Percentiles rank a stretch among this genome's conserved stretches.
These are phyloP conservation scores for Campylorhamphus procurvoides DNA, from an alignment of 2,113 vertebrate genomes.

Conservation along the genomic window DNA sequence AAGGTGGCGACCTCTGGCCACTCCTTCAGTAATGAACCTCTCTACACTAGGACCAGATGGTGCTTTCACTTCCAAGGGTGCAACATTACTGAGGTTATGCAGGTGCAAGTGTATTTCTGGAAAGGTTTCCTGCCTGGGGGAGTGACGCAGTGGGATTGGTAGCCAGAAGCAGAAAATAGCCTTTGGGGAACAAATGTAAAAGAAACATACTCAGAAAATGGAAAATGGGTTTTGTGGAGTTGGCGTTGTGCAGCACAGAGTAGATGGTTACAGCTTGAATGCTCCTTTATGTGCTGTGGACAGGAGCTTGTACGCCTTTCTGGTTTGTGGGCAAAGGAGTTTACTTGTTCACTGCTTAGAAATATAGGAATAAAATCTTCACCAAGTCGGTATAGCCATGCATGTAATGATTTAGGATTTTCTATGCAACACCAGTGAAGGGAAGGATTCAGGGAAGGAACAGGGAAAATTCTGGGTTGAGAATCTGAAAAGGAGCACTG, in stretches of 20 bases:
- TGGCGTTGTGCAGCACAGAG: neutral
- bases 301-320: neutral
- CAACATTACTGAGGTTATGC: constrained; percentile 16
- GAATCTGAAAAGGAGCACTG: constrained; percentile 13
- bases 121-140: neutral
- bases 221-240: neutral
- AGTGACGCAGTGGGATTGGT: neutral
- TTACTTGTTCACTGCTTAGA: neutral
- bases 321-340: neutral
- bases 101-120: constrained; percentile 46
- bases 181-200: neutral
- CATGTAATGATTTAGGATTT: neutral
- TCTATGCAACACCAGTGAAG: neutral
- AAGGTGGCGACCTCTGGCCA: constrained; percentile 41
- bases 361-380: neutral
- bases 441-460: neutral
- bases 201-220: neutral
- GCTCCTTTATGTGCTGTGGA: neutral
- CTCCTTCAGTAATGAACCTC: constrained; percentile 9
- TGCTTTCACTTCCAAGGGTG: constrained; percentile 43
- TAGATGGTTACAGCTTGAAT: neutral
- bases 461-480: neutral
- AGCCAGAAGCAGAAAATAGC: constrained; percentile 24
- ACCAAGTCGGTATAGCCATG: neutral
- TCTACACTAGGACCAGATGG: constrained; percentile 31